Conservation (phyloP, 23 tunicate species). For the Styela clava region DNA sequence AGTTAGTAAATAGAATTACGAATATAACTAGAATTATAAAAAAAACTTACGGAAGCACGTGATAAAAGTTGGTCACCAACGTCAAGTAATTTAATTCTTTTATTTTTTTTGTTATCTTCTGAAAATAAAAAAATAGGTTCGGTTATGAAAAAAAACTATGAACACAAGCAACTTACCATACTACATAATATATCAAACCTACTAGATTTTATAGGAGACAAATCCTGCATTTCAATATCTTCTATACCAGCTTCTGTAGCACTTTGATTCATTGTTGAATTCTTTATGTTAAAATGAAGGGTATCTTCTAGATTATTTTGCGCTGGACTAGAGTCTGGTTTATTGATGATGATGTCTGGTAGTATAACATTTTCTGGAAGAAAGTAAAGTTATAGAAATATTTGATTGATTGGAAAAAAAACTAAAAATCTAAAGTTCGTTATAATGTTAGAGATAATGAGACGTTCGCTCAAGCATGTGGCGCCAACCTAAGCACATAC, state of each 20-base stretch:
- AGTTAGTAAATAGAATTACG: too few species aligned
- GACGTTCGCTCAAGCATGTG: too few species aligned
- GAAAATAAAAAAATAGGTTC: background rate
- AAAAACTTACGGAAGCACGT: background rate
- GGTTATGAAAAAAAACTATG: too few species aligned
- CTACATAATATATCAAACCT: background rate
- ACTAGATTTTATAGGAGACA: slow-evolving; percentile 6
- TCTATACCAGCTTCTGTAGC: background rate
- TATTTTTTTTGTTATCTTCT: background rate
- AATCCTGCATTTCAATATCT: background rate
- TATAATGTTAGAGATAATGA: too few species aligned
- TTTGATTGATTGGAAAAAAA: too few species aligned
- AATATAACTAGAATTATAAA: too few species aligned
- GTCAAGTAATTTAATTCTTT: background rate
- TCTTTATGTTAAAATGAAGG: background rate
- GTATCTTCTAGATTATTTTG: background rate
- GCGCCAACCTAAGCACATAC: too few species aligned
- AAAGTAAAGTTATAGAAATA: too few species aligned
- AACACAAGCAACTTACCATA: too few species aligned
- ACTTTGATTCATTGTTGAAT: slow-evolving; percentile 23
- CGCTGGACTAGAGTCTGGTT: background rate
- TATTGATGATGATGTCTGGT: background rate
- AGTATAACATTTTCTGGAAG: background rate
- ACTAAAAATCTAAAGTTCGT: too few species aligned
- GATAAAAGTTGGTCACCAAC: background rate